Base-by-base conservation (phyloP, 2,113 vertebrate species). In the Shinisaurus crocodilurus region DNA sequence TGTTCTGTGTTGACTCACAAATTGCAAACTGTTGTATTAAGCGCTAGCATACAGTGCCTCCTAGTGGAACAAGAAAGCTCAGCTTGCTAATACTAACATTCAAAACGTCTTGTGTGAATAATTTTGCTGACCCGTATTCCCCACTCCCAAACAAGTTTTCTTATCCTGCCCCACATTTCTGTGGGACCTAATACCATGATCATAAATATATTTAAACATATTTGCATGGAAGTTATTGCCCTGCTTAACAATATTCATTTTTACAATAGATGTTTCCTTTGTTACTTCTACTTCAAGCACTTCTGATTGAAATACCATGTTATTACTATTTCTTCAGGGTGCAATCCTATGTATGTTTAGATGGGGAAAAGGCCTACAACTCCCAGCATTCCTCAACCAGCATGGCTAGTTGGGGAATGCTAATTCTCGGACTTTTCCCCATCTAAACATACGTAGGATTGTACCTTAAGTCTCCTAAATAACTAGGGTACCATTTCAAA, bases 1-100 rank as follows among this genome's bases (percentile, higher is more conserved):
- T 48, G 4, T 32, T 65, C 18, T 88, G 16, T 60, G 3, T 67
- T 67, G 45, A 34, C 54, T 76, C 34, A 40, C 5, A 20, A 43
- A 60, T 70, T 40, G 25, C 20, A 48, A 81, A 32, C 48, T 89
- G 29, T n/a, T 89, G 48, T 6, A 48, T 70, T 88, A 74, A 29
- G 7, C 2, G 34, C 20, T 90, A 69, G 60, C 83, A 69, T 85
- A 90, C 29, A 79, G 84, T 90, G 89, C 89, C 89, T 74, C 27
- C 89, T 85, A 79, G 48, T 86, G 89, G 83, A 69, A 77, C 27
- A 57, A 50, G 40, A 88, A 79, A 69, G 74, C 18, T 72, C 20
- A 48, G 15, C 10, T 82, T 54, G 15, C 43, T 12, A 79, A 23
- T 60, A 54, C 5, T 5, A 27, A n/a, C 2, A 32, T 72, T 48